Evolutionary conservation across 2,113 vertebrate species (phyloP), one percentile per base, ranked within the genome.

Genomic region (Anas platyrhynchos): DNA sequence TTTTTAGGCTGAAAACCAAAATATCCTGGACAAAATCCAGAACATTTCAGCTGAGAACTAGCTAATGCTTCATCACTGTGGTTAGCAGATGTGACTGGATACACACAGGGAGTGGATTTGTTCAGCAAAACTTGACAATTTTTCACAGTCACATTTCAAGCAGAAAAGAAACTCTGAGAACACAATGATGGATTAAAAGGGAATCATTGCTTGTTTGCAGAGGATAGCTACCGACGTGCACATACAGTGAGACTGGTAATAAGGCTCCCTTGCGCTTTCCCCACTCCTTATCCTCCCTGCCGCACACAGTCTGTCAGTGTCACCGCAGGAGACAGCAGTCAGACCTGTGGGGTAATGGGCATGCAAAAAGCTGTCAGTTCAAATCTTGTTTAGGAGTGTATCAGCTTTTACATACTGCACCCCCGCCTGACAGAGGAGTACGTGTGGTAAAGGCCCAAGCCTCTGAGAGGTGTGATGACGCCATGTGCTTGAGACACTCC

Each of bases 61-160:
- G 77, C 86, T 96, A 95, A 95, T 94, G 93, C 94, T 89, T 96
- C 67, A 82, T 97, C 94, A 91, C 66, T 27, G 73, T 86, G 50
- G 69, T 91, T 93, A 94, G 71, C 94, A 95, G 94, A 96, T 96
- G 93, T 91, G 93, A 94, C 91, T 93, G 92, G 90, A 94, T 96
- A 89, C 93, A 94, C 81, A 83, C 83, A 91, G 90, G 36, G 93
- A 96, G 59, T 41, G 62, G 90, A 92, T 96, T 92, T 92, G 80
- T 92, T 95, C 88, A 36, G 5, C 86, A 84, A 92, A 94, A 86
- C 44, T 32, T 93, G 77, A 94, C 62, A 66, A 93, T 90, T 96
- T 93, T 92, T 71, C 3, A 1, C n/a, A 88, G 73, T 55, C 69
- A 13, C 15, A 12, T 91, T 94, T 88, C 69, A 84, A 86, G 73